These are phyloP conservation scores for Anodontia alba DNA, from an alignment of 2,888 invertebrate genomes.

Conservation along the genomic window DNA sequence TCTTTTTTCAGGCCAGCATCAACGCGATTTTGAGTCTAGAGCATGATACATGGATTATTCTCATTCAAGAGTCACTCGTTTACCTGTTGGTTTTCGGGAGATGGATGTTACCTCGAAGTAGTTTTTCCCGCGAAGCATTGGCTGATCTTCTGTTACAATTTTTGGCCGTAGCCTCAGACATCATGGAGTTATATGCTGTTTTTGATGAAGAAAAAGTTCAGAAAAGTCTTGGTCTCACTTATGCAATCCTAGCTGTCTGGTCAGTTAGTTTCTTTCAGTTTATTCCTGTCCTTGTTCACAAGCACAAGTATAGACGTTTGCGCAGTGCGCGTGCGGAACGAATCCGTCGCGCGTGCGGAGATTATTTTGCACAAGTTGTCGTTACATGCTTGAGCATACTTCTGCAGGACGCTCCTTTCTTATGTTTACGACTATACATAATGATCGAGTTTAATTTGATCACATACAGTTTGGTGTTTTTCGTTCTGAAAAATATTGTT, in stretches of 20 bases:
- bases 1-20: slow-evolving; percentile 7
- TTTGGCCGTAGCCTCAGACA: slow-evolving; percentile 81
- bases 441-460: slow-evolving; percentile 90
- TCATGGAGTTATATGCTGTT: slow-evolving; percentile 73
- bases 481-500: slow-evolving; percentile 76
- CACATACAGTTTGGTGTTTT: slow-evolving; percentile 81
- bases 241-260: slow-evolving; percentile 79
- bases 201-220: slow-evolving; percentile 71
- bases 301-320: slow-evolving; percentile 38
- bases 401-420: slow-evolving; percentile 75
- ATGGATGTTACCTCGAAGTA: slow-evolving; percentile 64
- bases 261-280: slow-evolving; percentile 82
- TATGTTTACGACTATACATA: slow-evolving; percentile 88
- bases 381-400: slow-evolving; percentile 59
- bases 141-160: slow-evolving; percentile 82
- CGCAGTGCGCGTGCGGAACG: slow-evolving; percentile 29
- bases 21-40: not conserved
- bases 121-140: slow-evolving; percentile 78
- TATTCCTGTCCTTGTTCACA: slow-evolving; percentile 75
- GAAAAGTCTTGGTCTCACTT: slow-evolving; percentile 76
- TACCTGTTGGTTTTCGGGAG: slow-evolving; percentile 63
- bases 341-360: slow-evolving; percentile 41
- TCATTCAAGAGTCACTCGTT: slow-evolving; percentile 64
- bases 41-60: slow-evolving; percentile 62
- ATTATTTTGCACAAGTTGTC: slow-evolving; percentile 54